These are phyloP conservation scores for Escarpia spicata DNA, from an alignment of 2,888 invertebrate genomes.

Conservation along the genomic window DNA sequence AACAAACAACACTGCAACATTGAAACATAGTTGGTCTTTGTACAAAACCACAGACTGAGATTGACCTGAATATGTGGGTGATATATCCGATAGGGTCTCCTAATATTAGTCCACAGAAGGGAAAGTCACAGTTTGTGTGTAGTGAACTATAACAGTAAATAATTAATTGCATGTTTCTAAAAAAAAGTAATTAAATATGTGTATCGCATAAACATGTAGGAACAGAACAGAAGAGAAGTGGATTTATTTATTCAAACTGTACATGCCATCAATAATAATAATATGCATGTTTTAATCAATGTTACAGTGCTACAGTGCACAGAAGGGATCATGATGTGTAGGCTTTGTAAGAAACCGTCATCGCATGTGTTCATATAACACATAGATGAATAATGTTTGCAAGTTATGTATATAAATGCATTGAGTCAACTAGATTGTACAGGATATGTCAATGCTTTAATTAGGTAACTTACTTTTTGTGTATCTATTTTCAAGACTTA, in stretches of 20 bases:
- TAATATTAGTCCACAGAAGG: not conserved
- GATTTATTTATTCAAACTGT: no score
- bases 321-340: no score
- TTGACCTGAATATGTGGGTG: not conserved
- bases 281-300: no score
- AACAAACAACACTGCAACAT: slow-evolving; percentile 60
- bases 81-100: not conserved
- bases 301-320: no score
- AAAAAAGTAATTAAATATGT: no score
- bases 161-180: not conserved
- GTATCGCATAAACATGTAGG: no score
- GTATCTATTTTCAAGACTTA: slow-evolving; percentile 41
- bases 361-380: no score
- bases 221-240: no score
- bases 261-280: no score
- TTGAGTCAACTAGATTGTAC: not conserved
- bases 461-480: no score
- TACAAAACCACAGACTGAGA: not conserved
- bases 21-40: not conserved
- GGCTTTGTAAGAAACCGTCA: no score
- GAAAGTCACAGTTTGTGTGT: not conserved
- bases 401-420: not conserved
- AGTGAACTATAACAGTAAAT: not conserved
- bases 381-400: no score
- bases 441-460: not conserved